phyloP scores from a whole-genome alignment of 2,113 vertebrate genomes.

The Pluvianellus socialis region DNA sequence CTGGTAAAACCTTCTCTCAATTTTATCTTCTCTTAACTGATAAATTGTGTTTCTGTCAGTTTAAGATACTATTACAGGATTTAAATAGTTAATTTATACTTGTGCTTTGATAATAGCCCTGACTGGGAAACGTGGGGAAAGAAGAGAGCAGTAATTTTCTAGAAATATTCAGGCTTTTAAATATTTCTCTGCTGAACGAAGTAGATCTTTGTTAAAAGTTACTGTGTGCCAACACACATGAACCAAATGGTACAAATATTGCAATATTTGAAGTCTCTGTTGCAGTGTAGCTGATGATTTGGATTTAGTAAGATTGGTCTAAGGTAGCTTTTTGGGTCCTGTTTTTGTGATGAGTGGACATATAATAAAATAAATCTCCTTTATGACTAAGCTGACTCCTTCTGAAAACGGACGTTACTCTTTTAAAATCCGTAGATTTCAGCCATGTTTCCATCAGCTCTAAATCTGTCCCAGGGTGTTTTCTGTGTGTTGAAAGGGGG shows the following conservation, averaged over 20 bases:
- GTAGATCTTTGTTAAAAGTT: neutral
- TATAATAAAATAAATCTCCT: neutral
- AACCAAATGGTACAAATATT: neutral
- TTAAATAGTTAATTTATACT: neutral
- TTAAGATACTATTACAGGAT: neutral
- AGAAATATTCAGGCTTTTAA: neutral
- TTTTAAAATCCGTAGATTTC: neutral
- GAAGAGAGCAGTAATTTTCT: neutral
- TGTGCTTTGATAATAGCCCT: neutral
- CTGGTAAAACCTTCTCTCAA: neutral
- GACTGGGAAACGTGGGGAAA: neutral
- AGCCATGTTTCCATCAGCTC: neutral
- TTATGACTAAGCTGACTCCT: neutral
- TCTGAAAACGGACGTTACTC: neutral
- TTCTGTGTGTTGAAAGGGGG: neutral
- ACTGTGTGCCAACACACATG: neutral
- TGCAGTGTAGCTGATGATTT: neutral
- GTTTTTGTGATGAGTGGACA: neutral
- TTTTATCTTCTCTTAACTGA: neutral
- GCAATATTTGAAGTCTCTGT: neutral
- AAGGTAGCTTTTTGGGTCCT: neutral
- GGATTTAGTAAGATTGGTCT: neutral
- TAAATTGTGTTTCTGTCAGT: neutral
- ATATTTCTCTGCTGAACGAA: neutral
- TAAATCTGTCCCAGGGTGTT: neutral